phyloP scores from a whole-genome alignment of 23 tunicate genomes.

The Corella eumyota region DNA sequence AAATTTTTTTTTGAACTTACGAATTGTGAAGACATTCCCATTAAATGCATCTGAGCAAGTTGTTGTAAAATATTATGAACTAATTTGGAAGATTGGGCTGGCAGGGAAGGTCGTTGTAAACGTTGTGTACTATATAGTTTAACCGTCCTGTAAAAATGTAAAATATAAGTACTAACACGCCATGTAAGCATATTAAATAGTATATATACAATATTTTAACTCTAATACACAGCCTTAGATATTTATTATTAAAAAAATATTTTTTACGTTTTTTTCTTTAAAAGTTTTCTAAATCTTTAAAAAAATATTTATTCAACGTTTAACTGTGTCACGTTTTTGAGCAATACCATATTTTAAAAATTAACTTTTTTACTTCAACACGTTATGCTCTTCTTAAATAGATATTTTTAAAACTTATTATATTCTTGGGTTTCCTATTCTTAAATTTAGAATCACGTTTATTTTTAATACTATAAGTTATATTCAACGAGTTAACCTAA shows the following conservation, averaged over 20 bases:
- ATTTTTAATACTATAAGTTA: too few species aligned
- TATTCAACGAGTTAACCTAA: too few species aligned
- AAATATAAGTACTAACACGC: not conserved
- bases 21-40: conserved; percentile 55
- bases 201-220: not conserved
- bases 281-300: too few species aligned
- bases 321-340: too few species aligned
- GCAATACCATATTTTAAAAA: too few species aligned
- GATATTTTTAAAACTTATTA: too few species aligned
- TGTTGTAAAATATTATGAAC: conserved; percentile 38
- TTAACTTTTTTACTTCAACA: too few species aligned
- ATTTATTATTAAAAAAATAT: not conserved
- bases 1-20: conserved; percentile 35
- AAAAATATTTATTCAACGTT: too few species aligned
- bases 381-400: too few species aligned
- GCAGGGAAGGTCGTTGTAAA: conserved; percentile 41
- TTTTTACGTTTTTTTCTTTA: not conserved
- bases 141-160: conserved; percentile 41
- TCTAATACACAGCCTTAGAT: not conserved
- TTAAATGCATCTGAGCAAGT: conserved; percentile 34
- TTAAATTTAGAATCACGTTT: too few species aligned
- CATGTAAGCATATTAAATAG: not conserved
- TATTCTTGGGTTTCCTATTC: too few species aligned
- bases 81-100: conserved; percentile 63
- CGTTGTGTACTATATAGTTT: conserved; percentile 75